phyloP scores from a whole-genome alignment of 2,888 invertebrate species.

The Meliscaeva auricollis region DNA sequence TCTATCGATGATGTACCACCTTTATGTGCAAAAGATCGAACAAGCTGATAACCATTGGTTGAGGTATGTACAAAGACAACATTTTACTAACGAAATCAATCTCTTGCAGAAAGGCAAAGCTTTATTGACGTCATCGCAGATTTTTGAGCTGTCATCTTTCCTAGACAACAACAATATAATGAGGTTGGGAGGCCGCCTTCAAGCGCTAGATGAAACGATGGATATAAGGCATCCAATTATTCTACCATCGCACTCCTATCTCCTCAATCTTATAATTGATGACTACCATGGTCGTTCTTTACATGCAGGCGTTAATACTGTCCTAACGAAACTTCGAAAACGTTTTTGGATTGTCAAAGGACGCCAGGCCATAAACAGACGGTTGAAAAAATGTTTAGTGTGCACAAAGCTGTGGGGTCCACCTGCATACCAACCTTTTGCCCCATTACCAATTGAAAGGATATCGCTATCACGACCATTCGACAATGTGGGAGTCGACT shows the following conservation, averaged over 20 bases:
- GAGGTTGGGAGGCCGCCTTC: constrained; percentile 1
- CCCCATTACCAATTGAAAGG: constrained; percentile 32
- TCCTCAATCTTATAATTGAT: constrained; percentile 7
- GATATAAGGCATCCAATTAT: constrained; percentile 18
- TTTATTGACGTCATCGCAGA: not conserved
- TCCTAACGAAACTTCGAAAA: constrained; percentile 30
- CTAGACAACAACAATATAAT: not conserved
- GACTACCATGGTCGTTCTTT: not conserved
- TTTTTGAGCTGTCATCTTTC: constrained; percentile 8
- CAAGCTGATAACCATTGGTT: constrained; percentile 20
- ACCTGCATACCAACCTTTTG: constrained; percentile 35
- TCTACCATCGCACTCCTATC: not conserved
- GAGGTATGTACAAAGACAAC: constrained; percentile 23
- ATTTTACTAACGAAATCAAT: constrained; percentile 29
- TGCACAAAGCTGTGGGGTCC: constrained; percentile 33
- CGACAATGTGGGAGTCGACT: constrained; percentile 45
- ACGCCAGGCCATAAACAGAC: constrained; percentile 10
- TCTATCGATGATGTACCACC: constrained; percentile 2
- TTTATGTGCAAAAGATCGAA: not conserved
- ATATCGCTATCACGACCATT: constrained; percentile 29
- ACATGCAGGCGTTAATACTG: constrained; percentile 16
- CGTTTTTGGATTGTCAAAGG: constrained; percentile 33
- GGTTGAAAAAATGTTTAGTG: constrained; percentile 21
- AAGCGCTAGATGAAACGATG: constrained; percentile 6
- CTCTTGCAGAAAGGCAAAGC: constrained; percentile 14